phyloP scores from a whole-genome alignment of 1,140 invertebrate genomes.

The Fopius arisanus region DNA sequence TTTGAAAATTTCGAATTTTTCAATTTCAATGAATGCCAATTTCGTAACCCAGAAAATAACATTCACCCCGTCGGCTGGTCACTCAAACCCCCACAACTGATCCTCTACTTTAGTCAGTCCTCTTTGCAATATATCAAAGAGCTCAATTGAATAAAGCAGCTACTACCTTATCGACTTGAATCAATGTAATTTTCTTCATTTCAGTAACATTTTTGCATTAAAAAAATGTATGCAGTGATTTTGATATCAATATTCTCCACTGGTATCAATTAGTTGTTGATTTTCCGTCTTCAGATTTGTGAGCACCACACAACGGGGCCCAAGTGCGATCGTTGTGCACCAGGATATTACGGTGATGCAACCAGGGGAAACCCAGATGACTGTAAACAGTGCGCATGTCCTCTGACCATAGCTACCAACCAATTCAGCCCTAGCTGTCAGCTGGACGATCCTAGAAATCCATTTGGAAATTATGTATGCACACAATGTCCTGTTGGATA shows the following conservation, averaged over 20 bases:
- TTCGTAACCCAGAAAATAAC: no score
- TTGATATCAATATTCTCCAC: background rate
- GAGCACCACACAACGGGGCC: conserved; percentile 75
- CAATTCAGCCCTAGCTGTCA: conserved; percentile 91
- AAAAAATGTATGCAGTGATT: background rate
- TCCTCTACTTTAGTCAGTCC: no score
- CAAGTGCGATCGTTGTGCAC: conserved; percentile 85
- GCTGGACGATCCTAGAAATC: conserved; percentile 66
- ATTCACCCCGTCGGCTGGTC: no score
- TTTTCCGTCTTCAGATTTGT: conserved; percentile 62
- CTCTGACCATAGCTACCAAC: conserved; percentile 75
- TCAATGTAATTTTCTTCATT: background rate
- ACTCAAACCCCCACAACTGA: no score
- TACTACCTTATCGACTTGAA: background rate
- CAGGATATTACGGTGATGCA: conserved; percentile 93
- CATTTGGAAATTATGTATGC: conserved; percentile 79
- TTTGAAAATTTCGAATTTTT: no score
- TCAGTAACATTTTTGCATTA: background rate
- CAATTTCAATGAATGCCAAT: no score
- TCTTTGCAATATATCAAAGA: no score
- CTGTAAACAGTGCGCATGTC: conserved; percentile 89
- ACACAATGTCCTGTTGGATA: conserved; percentile 91
- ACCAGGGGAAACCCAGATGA: conserved; percentile 75
- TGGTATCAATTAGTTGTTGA: conserved; percentile 16
- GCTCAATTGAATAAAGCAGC: background rate